Evolutionary conservation across 2,113 vertebrate species (phyloP).

Genomic region (Colistium nudipinnis): DNA sequence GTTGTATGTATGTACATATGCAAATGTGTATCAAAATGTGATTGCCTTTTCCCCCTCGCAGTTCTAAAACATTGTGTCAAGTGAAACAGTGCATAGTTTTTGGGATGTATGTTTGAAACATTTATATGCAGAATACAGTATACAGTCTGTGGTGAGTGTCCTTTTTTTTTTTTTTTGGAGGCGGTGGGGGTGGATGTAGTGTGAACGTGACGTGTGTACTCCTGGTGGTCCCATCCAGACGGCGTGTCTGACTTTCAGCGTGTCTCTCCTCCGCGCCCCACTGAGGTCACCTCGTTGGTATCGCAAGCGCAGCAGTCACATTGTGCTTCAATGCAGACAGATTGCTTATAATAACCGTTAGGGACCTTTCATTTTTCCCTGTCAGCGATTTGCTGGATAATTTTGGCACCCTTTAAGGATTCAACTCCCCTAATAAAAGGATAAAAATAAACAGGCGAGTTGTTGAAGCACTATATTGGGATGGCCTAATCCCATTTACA

Average conservation of each 20-base stretch:
- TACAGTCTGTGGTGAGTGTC: slow-evolving; percentile 15
- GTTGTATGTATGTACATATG: background rate
- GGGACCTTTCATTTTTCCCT: slow-evolving; percentile 86
- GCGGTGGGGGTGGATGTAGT: slow-evolving; percentile 17
- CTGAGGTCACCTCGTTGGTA: slow-evolving; percentile 82
- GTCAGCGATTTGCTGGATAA: slow-evolving; percentile 85
- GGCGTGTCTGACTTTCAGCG: slow-evolving; percentile 77
- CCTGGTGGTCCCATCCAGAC: slow-evolving; percentile 75
- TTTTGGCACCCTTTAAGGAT: slow-evolving; percentile 85
- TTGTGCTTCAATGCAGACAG: slow-evolving; percentile 82
- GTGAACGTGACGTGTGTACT: slow-evolving; percentile 30
- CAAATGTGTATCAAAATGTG: background rate
- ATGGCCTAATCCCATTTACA: slow-evolving; percentile 85
- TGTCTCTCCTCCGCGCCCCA: slow-evolving; percentile 67
- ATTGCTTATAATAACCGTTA: slow-evolving; percentile 85
- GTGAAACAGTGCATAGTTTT: background rate
- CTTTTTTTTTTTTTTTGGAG: no score
- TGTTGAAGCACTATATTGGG: slow-evolving; percentile 84
- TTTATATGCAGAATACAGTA: background rate
- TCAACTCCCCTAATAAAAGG: slow-evolving; percentile 82
- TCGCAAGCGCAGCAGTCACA: slow-evolving; percentile 85
- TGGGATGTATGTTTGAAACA: background rate
- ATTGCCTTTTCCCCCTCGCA: background rate
- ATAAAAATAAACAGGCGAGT: slow-evolving; percentile 86
- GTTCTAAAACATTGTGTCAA: background rate